phyloP scores from a whole-genome alignment of 2,113 vertebrate species.

The Muntiacus muntjak region DNA sequence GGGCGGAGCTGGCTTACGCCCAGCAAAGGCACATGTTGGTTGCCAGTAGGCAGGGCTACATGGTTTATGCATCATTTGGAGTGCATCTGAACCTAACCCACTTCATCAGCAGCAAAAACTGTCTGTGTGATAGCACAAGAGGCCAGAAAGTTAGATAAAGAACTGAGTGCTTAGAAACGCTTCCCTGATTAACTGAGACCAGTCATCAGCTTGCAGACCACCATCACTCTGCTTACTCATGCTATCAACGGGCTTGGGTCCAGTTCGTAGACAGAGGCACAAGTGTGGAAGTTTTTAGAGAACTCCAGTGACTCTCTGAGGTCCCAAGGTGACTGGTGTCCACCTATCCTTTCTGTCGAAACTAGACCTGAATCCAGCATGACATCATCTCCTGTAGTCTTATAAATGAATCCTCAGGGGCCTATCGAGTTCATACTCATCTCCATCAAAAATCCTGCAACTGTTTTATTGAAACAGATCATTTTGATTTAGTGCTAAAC shows the following conservation, averaged over 20 bases:
- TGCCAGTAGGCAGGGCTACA: background rate
- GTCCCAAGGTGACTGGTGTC: background rate
- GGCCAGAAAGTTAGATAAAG: background rate
- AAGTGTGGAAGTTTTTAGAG: accelerated
- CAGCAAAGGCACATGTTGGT: background rate
- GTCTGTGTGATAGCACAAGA: background rate
- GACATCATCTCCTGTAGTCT: background rate
- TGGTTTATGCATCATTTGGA: background rate
- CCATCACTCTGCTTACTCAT: background rate
- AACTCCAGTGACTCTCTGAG: background rate
- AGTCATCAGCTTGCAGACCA: background rate
- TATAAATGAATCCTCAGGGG: background rate
- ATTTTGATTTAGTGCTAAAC: background rate
- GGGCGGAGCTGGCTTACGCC: background rate
- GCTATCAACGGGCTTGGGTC: background rate
- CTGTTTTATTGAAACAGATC: background rate
- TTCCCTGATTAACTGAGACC: slow-evolving; percentile 15
- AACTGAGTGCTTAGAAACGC: background rate
- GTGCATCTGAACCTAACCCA: background rate
- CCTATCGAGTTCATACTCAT: background rate
- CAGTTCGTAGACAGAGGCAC: background rate
- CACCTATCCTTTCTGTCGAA: background rate
- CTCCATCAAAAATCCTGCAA: background rate
- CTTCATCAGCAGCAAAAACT: slow-evolving; percentile 5
- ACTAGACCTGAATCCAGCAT: background rate